These are phyloP conservation scores for Agraylea sexmaculata DNA, from an alignment of 1,140 invertebrate species.

Conservation along the genomic window DNA sequence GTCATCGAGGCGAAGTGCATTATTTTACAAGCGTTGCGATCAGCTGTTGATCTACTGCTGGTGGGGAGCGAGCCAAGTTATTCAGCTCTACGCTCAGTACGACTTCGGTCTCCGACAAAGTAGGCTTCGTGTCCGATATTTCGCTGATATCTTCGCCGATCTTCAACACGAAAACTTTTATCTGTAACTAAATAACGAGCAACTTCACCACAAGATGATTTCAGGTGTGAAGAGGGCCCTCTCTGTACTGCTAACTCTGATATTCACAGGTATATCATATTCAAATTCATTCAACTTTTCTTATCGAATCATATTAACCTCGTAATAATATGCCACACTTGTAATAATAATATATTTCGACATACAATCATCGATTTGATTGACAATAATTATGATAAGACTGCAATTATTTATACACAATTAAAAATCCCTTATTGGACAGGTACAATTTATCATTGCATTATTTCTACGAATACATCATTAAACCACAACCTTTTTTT, in stretches of 20 bases:
- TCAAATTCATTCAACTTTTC: not conserved
- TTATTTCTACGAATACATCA: too few species aligned
- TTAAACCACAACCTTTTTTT: too few species aligned
- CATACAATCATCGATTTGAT: too few species aligned
- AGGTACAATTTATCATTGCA: conserved; percentile 4
- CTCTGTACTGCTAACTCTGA: not conserved
- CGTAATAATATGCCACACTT: not conserved
- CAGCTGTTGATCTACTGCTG: too few species aligned
- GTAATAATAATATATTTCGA: not conserved
- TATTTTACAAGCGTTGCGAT: too few species aligned
- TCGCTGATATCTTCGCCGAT: not conserved
- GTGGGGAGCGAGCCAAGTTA: too few species aligned
- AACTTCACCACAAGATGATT: not conserved
- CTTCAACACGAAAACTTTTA: conserved; percentile 1
- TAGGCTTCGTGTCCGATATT: too few species aligned
- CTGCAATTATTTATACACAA: too few species aligned
- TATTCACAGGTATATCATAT: not conserved
- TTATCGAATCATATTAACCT: not conserved
- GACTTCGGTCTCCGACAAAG: too few species aligned
- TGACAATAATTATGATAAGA: too few species aligned
- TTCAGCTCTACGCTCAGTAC: too few species aligned
- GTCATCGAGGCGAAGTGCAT: too few species aligned
- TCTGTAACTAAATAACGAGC: not conserved
- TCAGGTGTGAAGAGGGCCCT: not conserved
- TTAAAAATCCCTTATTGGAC: not conserved